Percentiles rank a stretch among this genome's conserved stretches.
Conservation (phyloP, 2,797 vertebrate species). For the Neoniphon sammara region DNA sequence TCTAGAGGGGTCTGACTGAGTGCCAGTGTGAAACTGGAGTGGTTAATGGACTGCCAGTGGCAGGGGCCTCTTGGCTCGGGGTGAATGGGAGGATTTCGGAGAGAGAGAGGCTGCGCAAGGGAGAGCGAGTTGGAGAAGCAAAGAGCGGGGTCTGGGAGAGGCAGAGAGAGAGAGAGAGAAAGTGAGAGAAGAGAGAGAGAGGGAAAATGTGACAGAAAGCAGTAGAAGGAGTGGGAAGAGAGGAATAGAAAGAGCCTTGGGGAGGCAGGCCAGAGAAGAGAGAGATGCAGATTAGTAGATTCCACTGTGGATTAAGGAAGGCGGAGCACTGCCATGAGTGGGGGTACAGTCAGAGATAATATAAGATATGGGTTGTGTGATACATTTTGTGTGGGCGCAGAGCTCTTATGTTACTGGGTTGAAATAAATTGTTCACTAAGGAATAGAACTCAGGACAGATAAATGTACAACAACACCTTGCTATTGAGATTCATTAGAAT, state of each 20-base stretch:
- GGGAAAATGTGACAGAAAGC: not conserved
- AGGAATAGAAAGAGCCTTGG: not conserved
- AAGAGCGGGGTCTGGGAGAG: not conserved
- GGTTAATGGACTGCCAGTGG: slow-evolving; percentile 68
- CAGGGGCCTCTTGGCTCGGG: slow-evolving; percentile 61
- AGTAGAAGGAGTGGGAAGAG: not conserved
- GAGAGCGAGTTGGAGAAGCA: slow-evolving; percentile 38
- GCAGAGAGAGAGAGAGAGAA: not conserved
- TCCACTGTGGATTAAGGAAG: slow-evolving; percentile 26
- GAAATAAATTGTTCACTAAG: not conserved
- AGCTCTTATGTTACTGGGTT: slow-evolving; percentile 24
- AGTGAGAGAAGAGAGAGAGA: slow-evolving; percentile 21
- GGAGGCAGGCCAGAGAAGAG: slow-evolving; percentile 1
- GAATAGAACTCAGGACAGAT: too few species aligned
- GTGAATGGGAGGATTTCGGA: slow-evolving; percentile 54
- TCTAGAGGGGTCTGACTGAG: slow-evolving; percentile 59
- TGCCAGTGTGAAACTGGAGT: slow-evolving; percentile 74
- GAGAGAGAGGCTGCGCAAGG: slow-evolving; percentile 30
- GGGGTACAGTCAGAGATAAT: slow-evolving; percentile 14
- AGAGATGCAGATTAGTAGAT: slow-evolving; percentile 42
- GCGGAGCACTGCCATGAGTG: not conserved
- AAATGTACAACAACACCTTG: too few species aligned
- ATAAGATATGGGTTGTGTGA: slow-evolving; percentile 20
- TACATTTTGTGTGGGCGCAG: not conserved
- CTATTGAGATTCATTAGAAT: too few species aligned